A percentile compares a stretch with the other conserved stretches of the same genome.
phyloP scores from a whole-genome alignment of 2,113 vertebrate genomes.

The Ellobius talpinus region DNA sequence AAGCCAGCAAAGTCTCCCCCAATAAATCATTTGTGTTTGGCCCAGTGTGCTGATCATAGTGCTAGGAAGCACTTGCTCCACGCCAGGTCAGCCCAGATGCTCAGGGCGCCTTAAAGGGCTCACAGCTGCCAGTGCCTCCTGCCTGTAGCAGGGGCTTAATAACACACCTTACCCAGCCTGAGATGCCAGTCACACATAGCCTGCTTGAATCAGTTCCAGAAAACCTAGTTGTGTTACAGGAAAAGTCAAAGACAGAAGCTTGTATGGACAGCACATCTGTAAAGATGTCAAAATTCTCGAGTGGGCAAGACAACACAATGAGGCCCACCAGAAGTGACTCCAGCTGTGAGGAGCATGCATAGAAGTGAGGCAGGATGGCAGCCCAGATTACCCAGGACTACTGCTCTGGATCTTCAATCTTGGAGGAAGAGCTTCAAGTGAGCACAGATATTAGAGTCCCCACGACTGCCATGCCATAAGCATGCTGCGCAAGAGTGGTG shows the following conservation, averaged over 20 bases:
- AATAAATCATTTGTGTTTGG: neutral
- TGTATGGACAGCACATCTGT: neutral
- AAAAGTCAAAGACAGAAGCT: neutral
- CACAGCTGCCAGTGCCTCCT: neutral
- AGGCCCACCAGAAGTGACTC: too few species aligned
- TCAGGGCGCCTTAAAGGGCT: neutral
- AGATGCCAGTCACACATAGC: neutral
- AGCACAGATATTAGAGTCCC: neutral
- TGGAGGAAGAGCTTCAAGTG: neutral
- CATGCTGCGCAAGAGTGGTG: neutral
- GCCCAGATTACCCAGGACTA: rapidly evolving
- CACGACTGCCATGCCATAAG: neutral
- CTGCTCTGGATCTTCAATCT: neutral
- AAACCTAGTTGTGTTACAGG: neutral
- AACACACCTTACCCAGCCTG: neutral
- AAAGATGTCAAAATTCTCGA: neutral
- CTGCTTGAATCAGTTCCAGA: neutral
- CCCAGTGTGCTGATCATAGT: neutral
- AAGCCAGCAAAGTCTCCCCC: neutral
- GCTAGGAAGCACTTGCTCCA: too few species aligned
- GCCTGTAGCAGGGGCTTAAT: neutral
- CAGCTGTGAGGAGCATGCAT: neutral
- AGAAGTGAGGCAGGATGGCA: neutral
- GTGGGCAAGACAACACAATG: rapidly evolving
- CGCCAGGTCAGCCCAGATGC: neutral